Base-by-base conservation (phyloP, 2,113 vertebrate genomes). In the Corythornis cristatus region DNA sequence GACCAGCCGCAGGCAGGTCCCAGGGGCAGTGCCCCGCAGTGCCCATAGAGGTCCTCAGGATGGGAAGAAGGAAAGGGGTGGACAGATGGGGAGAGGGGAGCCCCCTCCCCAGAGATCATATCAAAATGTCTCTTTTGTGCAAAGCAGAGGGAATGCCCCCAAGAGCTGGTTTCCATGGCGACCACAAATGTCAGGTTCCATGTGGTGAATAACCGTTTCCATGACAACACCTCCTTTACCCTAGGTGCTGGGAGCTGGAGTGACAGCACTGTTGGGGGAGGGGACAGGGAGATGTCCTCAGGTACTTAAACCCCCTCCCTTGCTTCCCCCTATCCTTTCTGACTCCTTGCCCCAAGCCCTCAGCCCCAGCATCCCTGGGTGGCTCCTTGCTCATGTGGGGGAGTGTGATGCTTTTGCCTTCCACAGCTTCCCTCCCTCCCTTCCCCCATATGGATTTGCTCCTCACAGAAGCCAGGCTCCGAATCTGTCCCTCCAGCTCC, bases 121-220 rank as follows among this genome's bases (percentile, higher is more conserved):
- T 97, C 94, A 93, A 97, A 97, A 97, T 94, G 90, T 98, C 95
- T 97, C 96, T 98, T 97, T 98, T 98, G 97, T 98, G 97, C 96
- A 57, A 96, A 95, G 95, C 94, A 42, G 86, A 96, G 96, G 97
- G 95, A 97, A 97, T 97, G 96, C 97, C 97, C 97, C 98, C 96
- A 96, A 97, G 97, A 98, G 97, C 98, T 95, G 74, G 97, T 98
- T 98, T 95, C 98, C 94, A 96, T 93, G 96, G 97, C 91, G 97
- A 98, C 97, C 94, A 97, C 97, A 98, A 98, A 98, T 98, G 98
- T 98, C 97, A 97, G 98, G 97, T 97, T 98, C 98, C 97, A 94
- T 97, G 97, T 97, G 97, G 97, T 97, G 97, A 98, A 98, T 97
- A 97, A 95, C 93, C 7, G 97, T 98, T 98, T 96, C 98, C 97